These are phyloP conservation scores for Triplophysa rosa DNA, from an alignment of 2,113 vertebrate genomes.

Conservation along the genomic window DNA sequence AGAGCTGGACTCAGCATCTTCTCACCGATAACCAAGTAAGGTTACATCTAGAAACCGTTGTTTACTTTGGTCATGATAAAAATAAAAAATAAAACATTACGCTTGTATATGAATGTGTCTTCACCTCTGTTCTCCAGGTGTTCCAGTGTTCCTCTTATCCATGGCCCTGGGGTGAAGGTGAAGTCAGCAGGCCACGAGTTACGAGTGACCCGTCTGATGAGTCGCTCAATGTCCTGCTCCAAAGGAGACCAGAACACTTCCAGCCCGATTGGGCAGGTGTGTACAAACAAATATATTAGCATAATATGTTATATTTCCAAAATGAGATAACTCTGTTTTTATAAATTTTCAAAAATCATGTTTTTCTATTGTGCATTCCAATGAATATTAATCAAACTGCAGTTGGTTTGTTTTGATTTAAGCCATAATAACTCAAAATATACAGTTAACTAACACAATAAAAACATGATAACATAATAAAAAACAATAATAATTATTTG, in stretches of 20 bases:
- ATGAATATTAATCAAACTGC: no score
- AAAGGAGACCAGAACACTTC: slow-evolving; percentile 93
- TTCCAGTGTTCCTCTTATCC: slow-evolving; percentile 95
- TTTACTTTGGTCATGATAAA: background rate
- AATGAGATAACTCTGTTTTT: no score
- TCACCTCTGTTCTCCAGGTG: slow-evolving; percentile 73
- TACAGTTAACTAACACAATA: no score
- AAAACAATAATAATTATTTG: no score
- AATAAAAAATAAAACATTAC: background rate
- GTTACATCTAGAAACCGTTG: no score
- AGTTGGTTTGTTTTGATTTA: no score
- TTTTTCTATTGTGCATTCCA: no score
- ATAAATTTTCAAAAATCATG: no score
- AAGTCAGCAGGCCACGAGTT: slow-evolving; percentile 90
- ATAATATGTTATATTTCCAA: background rate
- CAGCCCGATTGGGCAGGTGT: slow-evolving; percentile 89
- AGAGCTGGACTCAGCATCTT: slow-evolving; percentile 98
- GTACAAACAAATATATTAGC: background rate
- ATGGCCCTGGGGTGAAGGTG: slow-evolving; percentile 91
- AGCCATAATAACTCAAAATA: no score
- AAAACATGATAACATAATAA: no score
- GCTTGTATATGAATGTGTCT: background rate
- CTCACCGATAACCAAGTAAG: slow-evolving; percentile 95
- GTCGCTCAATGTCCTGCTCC: slow-evolving; percentile 92
- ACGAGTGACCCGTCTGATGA: slow-evolving; percentile 93